These are phyloP conservation scores for Abrostola triplasia DNA, from an alignment of 2,888 invertebrate species.

Conservation along the genomic window DNA sequence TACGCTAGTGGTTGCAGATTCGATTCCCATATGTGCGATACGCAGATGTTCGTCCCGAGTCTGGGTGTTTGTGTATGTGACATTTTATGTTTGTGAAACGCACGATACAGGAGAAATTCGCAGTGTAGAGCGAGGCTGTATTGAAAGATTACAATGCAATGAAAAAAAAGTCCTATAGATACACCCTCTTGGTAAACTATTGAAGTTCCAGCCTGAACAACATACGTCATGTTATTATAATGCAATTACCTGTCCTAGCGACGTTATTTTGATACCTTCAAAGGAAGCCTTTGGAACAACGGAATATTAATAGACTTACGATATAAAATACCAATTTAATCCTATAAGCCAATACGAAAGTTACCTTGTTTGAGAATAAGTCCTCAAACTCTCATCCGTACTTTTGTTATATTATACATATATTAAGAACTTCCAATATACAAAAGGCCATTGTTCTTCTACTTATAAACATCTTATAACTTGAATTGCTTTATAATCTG, in stretches of 20 bases:
- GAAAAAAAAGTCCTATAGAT: background rate
- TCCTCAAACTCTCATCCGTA: background rate
- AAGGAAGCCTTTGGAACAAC: conserved; percentile 42
- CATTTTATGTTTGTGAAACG: too few species aligned
- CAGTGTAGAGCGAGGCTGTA: too few species aligned
- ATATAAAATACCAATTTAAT: conserved; percentile 39
- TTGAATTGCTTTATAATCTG: background rate
- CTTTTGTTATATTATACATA: background rate
- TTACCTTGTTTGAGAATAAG: conserved; percentile 25
- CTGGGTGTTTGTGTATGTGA: too few species aligned
- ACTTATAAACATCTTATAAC: background rate
- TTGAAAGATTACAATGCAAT: too few species aligned
- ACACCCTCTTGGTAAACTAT: background rate
- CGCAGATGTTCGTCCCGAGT: background rate
- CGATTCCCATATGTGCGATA: background rate
- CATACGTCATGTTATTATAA: conserved; percentile 9
- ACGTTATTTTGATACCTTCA: conserved; percentile 38
- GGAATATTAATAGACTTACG: conserved; percentile 31
- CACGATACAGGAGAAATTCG: too few species aligned
- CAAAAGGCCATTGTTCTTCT: background rate
- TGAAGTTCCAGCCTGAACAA: too few species aligned
- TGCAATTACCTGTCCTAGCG: conserved; percentile 13
- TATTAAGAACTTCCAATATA: background rate
- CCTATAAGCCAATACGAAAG: conserved; percentile 39
- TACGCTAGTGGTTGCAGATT: too few species aligned